Evolutionary conservation across 2,113 vertebrate species (phyloP).

Genomic region (Pterocles burchelli): DNA sequence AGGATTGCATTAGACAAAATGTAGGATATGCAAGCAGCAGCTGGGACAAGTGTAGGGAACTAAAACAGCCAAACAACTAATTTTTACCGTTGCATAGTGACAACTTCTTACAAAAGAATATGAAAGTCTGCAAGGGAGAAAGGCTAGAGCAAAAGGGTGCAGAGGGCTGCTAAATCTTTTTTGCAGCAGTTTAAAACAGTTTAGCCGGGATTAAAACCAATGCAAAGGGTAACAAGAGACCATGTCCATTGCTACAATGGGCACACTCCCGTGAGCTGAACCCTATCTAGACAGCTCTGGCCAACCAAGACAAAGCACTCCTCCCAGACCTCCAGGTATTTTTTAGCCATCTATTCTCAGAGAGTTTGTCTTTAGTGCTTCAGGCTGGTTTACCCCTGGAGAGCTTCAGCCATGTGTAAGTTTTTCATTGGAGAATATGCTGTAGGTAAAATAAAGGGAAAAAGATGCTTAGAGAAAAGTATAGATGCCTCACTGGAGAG

Average conservation of each 20-base stretch:
- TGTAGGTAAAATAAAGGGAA: conserved; percentile 1
- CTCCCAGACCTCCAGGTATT: not conserved
- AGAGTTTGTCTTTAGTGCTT: not conserved
- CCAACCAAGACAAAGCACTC: not conserved
- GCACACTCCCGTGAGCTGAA: not conserved
- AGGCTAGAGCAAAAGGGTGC: not conserved
- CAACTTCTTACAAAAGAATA: not conserved
- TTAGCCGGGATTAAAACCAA: not conserved
- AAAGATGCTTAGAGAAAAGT: not conserved
- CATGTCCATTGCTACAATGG: not conserved
- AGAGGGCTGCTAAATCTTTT: not conserved
- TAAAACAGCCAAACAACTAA: not conserved
- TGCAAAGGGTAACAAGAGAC: not conserved
- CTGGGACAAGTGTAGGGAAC: not conserved
- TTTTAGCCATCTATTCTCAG: not conserved
- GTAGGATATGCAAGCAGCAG: not conserved
- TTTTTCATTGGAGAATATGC: not conserved
- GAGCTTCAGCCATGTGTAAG: not conserved
- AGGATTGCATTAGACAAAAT: not conserved
- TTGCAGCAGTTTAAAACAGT: not conserved
- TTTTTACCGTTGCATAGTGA: not conserved
- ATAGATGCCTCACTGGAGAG: not conserved
- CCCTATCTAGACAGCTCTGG: not conserved
- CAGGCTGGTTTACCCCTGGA: not conserved
- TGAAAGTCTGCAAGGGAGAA: not conserved